phyloP scores from a whole-genome alignment of 2,888 invertebrate species.

The Euzetes globulus region DNA sequence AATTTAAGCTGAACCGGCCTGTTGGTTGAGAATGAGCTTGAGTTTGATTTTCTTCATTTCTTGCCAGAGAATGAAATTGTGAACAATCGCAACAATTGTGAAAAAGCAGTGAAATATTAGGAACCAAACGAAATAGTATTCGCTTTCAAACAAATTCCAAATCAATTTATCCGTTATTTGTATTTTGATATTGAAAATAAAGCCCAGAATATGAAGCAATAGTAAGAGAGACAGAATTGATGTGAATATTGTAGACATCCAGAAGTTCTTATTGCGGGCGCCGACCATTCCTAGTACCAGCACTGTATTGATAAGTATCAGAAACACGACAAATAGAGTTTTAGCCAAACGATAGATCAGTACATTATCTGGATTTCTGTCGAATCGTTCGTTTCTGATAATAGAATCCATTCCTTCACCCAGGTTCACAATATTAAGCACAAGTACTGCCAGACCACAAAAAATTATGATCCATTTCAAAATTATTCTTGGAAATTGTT shows the following conservation, averaged over 20 bases:
- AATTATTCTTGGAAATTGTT: neutral
- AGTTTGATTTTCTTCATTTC: neutral
- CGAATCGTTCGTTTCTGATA: neutral
- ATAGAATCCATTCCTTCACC: neutral
- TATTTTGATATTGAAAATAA: neutral
- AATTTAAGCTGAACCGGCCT: neutral
- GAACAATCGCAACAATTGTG: neutral
- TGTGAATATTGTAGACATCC: neutral
- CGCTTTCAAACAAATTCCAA: neutral
- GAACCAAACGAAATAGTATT: neutral
- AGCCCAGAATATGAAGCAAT: neutral
- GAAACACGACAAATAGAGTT: neutral
- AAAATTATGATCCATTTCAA: neutral
- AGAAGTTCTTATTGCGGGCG: neutral
- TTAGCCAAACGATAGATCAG: neutral
- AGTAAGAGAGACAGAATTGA: neutral
- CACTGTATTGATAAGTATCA: neutral
- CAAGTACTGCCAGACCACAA: neutral
- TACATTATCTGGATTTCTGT: neutral
- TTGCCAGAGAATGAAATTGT: neutral
- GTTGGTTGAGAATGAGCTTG: neutral
- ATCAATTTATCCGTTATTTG: neutral
- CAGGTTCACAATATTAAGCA: neutral
- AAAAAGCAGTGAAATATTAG: neutral
- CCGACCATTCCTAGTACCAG: neutral